Evolutionary conservation across 2,797 vertebrate genomes (phyloP).

Genomic region (Leuciscus waleckii): DNA sequence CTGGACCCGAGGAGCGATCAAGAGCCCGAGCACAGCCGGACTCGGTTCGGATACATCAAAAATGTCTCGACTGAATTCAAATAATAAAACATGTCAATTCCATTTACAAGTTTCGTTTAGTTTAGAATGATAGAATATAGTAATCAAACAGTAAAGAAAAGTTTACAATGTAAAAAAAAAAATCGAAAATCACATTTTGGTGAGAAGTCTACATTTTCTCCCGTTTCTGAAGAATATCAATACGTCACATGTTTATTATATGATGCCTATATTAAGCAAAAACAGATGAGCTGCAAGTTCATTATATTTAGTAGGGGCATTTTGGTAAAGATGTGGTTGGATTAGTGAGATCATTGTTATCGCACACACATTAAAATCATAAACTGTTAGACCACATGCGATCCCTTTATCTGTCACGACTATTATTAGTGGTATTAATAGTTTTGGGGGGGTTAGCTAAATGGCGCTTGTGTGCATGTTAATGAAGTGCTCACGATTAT

Average conservation of each 20-base stretch:
- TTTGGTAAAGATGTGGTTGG: neutral
- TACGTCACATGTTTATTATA: neutral
- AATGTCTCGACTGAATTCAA: neutral
- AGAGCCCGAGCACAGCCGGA: neutral
- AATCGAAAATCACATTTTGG: neutral
- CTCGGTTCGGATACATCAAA: neutral
- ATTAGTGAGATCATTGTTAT: constrained; percentile 23
- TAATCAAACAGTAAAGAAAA: neutral
- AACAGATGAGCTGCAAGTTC: neutral
- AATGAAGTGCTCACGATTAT: constrained; percentile 52
- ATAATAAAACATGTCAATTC: neutral
- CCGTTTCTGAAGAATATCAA: neutral
- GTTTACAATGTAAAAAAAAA: neutral
- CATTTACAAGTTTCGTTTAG: neutral
- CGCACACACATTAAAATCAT: constrained; percentile 13
- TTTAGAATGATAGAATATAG: neutral
- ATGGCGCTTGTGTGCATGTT: constrained; percentile 46
- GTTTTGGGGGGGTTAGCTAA: constrained; percentile 34
- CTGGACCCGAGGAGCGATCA: neutral
- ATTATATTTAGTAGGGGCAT: neutral
- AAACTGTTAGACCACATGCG: constrained; percentile 53
- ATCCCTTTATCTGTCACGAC: constrained; percentile 12
- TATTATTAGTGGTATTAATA: constrained; percentile 40
- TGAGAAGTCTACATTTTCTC: neutral
- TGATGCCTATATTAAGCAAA: neutral